A percentile compares a stretch with the other conserved stretches of the same genome.
Evolutionary conservation across 2,888 invertebrate species (phyloP).

Genomic region (Leptopilina drosophilae): DNA sequence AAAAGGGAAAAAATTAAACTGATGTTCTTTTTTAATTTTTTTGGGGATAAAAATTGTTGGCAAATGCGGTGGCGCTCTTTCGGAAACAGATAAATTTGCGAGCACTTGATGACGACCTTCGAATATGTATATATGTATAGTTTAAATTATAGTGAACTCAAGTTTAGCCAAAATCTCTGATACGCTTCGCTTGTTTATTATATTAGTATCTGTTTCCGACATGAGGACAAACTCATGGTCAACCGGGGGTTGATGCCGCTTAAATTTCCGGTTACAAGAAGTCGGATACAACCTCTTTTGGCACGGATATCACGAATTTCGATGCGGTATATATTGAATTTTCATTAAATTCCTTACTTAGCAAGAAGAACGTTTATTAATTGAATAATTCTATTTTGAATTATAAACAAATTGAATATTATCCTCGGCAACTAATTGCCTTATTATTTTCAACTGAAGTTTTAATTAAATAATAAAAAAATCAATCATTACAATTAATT

Average conservation of each 20-base stretch:
- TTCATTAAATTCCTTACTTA: neutral
- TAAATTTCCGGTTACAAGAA: constrained; percentile 33
- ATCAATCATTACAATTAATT: no score
- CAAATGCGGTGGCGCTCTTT: neutral
- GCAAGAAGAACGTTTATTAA: neutral
- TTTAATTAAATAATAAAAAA: no score
- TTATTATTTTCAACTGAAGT: no score
- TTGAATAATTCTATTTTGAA: neutral
- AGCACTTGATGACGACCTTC: neutral
- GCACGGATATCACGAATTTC: constrained; percentile 7
- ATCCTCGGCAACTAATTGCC: no score
- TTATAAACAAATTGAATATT: no score
- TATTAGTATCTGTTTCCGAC: constrained; percentile 32
- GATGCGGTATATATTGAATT: neutral
- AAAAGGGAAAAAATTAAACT: neutral
- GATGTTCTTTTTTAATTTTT: neutral
- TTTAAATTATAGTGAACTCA: constrained; percentile 6
- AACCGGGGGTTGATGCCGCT: neutral
- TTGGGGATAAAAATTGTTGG: neutral
- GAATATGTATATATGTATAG: neutral
- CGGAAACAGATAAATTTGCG: neutral
- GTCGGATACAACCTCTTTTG: constrained; percentile 6
- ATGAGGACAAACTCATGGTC: constrained; percentile 29
- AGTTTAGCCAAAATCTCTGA: constrained; percentile 4
- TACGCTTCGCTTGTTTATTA: constrained; percentile 13